Conservation (phyloP, 2,113 vertebrate species). For the Pyxicephalus adspersus region DNA sequence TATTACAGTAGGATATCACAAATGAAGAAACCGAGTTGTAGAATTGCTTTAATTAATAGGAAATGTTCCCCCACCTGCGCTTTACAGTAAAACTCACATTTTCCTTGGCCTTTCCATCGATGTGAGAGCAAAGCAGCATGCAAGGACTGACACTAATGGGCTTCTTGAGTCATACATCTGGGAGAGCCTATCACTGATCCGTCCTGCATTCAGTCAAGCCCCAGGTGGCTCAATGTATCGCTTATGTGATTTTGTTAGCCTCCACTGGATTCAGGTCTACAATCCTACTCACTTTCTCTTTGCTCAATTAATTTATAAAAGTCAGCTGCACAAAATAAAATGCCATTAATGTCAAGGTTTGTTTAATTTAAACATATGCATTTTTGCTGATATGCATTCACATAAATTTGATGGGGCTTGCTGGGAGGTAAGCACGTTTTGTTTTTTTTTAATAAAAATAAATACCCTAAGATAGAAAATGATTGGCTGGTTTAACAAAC, state of each 20-base stretch:
- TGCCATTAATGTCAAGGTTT: slow-evolving; percentile 16
- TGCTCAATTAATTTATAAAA: slow-evolving; percentile 51
- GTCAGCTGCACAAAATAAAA: slow-evolving; percentile 31
- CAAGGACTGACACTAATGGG: slow-evolving; percentile 48
- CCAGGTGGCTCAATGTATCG: slow-evolving; percentile 46
- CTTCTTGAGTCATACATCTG: slow-evolving; percentile 52
- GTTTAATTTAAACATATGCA: slow-evolving; percentile 32
- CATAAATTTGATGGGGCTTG: neutral
- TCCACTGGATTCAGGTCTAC: slow-evolving; percentile 25
- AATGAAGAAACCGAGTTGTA: slow-evolving; percentile 22
- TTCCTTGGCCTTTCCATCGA: slow-evolving; percentile 36
- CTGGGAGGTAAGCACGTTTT: no score
- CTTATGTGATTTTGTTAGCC: slow-evolving; percentile 41
- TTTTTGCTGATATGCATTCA: neutral
- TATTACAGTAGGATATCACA: neutral
- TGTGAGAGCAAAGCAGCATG: slow-evolving; percentile 32
- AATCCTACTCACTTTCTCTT: slow-evolving; percentile 43
- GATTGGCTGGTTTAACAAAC: no score
- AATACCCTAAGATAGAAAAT: no score
- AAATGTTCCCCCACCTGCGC: slow-evolving; percentile 47
- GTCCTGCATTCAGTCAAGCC: slow-evolving; percentile 46
- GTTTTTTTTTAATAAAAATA: no score
- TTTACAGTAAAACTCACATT: slow-evolving; percentile 36
- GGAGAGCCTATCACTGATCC: slow-evolving; percentile 46
- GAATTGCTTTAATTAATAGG: slow-evolving; percentile 51